Conservation (phyloP, 2,113 vertebrate genomes). For the Artemisiospiza belli region DNA sequence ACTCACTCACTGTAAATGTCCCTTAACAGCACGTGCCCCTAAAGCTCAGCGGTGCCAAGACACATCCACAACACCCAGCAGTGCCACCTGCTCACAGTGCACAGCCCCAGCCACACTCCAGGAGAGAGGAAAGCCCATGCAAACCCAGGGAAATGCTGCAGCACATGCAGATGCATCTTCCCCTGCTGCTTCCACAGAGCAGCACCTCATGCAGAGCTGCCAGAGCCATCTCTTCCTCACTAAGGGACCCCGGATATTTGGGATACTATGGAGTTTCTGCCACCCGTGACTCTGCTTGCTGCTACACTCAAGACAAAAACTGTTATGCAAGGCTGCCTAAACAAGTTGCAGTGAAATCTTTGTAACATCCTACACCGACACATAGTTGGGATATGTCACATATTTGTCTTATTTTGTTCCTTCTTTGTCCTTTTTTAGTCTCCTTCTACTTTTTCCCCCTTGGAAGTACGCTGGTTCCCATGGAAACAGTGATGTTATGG, state of each 20-base stretch:
- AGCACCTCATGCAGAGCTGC: neutral
- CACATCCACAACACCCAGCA: rapidly evolving
- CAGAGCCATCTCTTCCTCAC: neutral
- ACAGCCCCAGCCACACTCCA: neutral
- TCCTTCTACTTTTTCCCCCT: conserved; percentile 58
- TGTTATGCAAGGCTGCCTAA: conserved; percentile 52
- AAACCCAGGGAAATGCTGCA: neutral
- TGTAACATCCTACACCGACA: conserved; percentile 52
- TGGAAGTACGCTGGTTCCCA: conserved; percentile 67
- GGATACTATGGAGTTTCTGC: neutral
- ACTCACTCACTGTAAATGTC: neutral
- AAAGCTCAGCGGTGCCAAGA: neutral
- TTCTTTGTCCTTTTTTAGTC: conserved; percentile 68
- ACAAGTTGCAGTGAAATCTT: conserved; percentile 53
- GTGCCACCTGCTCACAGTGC: neutral
- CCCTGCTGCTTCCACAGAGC: neutral
- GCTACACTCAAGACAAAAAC: neutral
- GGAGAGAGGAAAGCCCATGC: rapidly evolving
- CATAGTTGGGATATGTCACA: conserved; percentile 50
- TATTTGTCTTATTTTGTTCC: conserved; percentile 62
- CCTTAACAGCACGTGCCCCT: neutral
- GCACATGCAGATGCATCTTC: rapidly evolving
- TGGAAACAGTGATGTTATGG: conserved; percentile 64
- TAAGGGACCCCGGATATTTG: neutral
- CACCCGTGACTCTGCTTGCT: neutral